Base-by-base conservation (phyloP, 2,888 invertebrate genomes). In the Leptopilina syphax region DNA sequence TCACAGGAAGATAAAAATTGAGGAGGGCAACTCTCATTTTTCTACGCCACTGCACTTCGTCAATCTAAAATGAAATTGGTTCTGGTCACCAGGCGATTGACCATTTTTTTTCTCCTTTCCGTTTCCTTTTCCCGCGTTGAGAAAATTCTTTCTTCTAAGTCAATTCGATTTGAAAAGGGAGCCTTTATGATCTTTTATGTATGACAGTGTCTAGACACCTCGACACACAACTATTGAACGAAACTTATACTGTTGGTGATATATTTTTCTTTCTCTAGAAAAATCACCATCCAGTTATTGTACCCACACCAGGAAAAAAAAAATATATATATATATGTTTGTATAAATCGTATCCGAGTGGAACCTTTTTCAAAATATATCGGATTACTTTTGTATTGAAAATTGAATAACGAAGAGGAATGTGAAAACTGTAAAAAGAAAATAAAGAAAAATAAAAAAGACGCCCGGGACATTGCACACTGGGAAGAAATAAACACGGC, bases 191-290 rank as follows among this genome's bases (percentile, higher is more conserved):
- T 34, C 73, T 70, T 70, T 70, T 34, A 70, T 70, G 54, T 54
- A 73, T 57, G 27, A 34, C 57, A n/a, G 34, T 73, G 73, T 73
- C 73, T 57, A 73, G 73, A 73, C 70, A 73, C 57, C 34, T 73
- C 44, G 10, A 57, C 24, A 73, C 70, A 73, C 34, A 68, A 27
- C 50, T 50, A 24, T 24, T 68, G 27, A 13, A 54, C 24, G 18
- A 63, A 18, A n/a, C 8, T 8, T 63, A n/a, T 60, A 24, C 12
- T 54, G n/a, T 73, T 8, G 34, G 34, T 44, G 44, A n/a, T 3
- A 70, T 70, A 73, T 73, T 34, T 73, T 73, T 73, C 73, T 73
- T 57, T 54, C n/a, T 34, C 57, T 50, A 50, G 50, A 50, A 50
- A n/a, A 54, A 63, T 27, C 34, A 8, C 47, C 70, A 54, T 70